Percentiles rank a stretch among this genome's conserved stretches.
These are phyloP conservation scores for Macquaria ambigua DNA, from an alignment of 2,113 vertebrate species.

Conservation along the genomic window DNA sequence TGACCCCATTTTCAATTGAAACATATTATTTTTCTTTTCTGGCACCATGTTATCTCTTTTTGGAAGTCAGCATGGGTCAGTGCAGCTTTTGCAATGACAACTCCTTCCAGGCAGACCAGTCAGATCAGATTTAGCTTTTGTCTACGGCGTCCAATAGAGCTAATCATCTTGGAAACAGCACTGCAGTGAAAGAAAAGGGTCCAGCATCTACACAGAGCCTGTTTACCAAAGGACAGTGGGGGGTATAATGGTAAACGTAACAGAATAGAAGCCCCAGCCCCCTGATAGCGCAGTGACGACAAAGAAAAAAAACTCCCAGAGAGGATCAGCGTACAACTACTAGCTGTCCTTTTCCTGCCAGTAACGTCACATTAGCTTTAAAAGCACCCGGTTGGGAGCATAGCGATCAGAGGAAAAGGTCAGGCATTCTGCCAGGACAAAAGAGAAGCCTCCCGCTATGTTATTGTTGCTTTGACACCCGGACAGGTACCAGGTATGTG, in stretches of 20 bases:
- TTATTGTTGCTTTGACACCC: constrained; percentile 28
- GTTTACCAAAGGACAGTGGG: neutral
- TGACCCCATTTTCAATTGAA: neutral
- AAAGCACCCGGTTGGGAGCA: constrained; percentile 40
- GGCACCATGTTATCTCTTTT: neutral
- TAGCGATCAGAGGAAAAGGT: constrained; percentile 58
- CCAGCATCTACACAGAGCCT: constrained; percentile 3
- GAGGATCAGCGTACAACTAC: constrained; percentile 35
- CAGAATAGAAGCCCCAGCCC: constrained; percentile 3
- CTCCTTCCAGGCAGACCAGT: constrained; percentile 5
- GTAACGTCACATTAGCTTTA: constrained; percentile 56
- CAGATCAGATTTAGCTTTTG: constrained; percentile 6
- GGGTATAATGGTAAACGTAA: constrained; percentile 11
- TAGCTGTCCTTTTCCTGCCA: constrained; percentile 39
- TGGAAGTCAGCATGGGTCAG: neutral
- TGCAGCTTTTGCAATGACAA: constrained; percentile 2
- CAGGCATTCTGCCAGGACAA: constrained; percentile 59
- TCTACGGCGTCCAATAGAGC: neutral
- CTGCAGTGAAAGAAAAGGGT: neutral
- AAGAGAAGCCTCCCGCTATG: constrained; percentile 40
- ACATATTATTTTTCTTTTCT: neutral
- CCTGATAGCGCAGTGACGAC: neutral
- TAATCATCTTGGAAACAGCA: constrained; percentile 5
- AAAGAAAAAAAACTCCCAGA: neutral
- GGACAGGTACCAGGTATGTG: constrained; percentile 14